phyloP scores from a whole-genome alignment of 2,888 invertebrate genomes.

The Bombylius discolor region DNA sequence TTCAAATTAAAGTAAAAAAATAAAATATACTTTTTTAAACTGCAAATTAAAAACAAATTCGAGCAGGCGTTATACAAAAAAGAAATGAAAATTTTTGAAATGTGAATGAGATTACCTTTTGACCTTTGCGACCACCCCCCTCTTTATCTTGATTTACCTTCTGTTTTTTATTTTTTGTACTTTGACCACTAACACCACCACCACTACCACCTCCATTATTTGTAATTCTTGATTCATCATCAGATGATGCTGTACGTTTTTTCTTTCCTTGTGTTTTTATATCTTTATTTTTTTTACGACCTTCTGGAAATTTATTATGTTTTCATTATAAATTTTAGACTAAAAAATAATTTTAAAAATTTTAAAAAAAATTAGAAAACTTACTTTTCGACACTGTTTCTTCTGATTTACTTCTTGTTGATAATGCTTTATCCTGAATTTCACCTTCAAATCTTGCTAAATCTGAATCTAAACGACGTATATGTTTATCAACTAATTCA shows the following conservation, averaged over 20 bases:
- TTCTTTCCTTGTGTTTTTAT: slow-evolving; percentile 45
- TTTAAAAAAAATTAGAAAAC: neutral
- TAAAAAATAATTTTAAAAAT: neutral
- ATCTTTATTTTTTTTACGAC: slow-evolving; percentile 57
- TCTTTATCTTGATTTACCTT: slow-evolving; percentile 41
- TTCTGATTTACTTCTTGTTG: slow-evolving; percentile 56
- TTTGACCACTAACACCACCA: slow-evolving; percentile 22
- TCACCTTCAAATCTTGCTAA: slow-evolving; percentile 92
- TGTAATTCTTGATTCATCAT: slow-evolving; percentile 27
- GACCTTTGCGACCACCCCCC: slow-evolving; percentile 33
- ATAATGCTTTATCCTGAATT: slow-evolving; percentile 86
- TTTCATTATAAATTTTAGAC: too few species aligned
- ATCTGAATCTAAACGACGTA: slow-evolving; percentile 88
- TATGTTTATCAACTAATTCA: slow-evolving; percentile 96
- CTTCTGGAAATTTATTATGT: slow-evolving; percentile 37
- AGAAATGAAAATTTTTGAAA: neutral
- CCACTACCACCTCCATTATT: slow-evolving; percentile 17
- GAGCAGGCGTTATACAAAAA: neutral
- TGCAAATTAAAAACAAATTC: neutral
- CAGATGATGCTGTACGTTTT: slow-evolving; percentile 41
- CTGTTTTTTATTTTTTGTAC: slow-evolving; percentile 38
- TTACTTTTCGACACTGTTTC: slow-evolving; percentile 48
- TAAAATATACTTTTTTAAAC: neutral
- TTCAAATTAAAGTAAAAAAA: too few species aligned
- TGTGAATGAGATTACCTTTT: slow-evolving; percentile 33